Base-by-base conservation (phyloP, 2,888 invertebrate genomes). In the Stramonita haemastoma region DNA sequence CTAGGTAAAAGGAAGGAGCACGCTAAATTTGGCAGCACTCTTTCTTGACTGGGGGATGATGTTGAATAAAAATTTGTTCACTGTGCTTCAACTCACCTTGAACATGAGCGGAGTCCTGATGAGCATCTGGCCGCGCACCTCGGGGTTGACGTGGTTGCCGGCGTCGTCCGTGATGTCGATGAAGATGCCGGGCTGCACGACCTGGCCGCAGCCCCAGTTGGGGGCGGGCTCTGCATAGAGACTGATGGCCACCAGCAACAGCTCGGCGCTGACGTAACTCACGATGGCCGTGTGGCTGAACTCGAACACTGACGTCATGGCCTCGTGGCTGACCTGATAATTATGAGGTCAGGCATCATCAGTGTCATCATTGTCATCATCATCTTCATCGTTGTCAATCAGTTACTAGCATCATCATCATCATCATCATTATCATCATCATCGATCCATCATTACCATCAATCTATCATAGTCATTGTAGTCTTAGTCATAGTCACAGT, bases 61-160 rank as follows among this genome's bases (percentile, higher is more conserved):
- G 60, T 60, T 15, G 8, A 17, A 8, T 8, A 60, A 60, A 70
- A 57, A 17, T 77, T 26, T 8, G 22, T 26, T 8, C 77, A 8
- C 6, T 22, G n/a, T 8, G 22, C 77, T 26, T 15, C 8, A 8
- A 26, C 46, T 26, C 46, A 89, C 89, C 89, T 84, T 85, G 85
- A 89, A 89, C 17, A 85, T 36, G 36, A 85, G 56, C 26, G 89
- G 89, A 22, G 89, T 36, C 73, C 89, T 66, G 29, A 89, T 85
- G 29, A 46, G 70, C 46, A 89, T 26, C 26, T 73, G 36, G 34
- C 89, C 85, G 29, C 17, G 15, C 19, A 17, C 17, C 17, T 66
- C 88, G 0, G 32, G 29, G 26, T 46, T 5, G n/a, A 89, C 15
- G 2, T 0, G n/a, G 22, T 56, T 36, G 70, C 85, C 84, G 0